Base-by-base conservation (phyloP, 2,888 invertebrate genomes). In the Zaprionus lineosus region DNA sequence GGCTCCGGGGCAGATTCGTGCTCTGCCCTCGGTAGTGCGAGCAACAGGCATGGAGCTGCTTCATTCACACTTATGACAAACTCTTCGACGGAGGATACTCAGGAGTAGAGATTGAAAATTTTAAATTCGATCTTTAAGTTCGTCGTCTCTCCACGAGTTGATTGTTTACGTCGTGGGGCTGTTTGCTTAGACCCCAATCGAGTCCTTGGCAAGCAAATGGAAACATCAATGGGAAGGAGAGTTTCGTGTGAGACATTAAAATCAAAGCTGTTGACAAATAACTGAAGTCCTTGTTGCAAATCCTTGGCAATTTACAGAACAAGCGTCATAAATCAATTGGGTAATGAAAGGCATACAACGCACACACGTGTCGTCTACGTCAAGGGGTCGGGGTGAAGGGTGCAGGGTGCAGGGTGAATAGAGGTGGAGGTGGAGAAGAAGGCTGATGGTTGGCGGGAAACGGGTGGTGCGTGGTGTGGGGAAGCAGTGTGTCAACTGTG, bases 191-290 rank as follows among this genome's bases (percentile, higher is more conserved):
- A n/a, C n/a, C n/a, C n/a, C n/a, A n/a, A n/a, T n/a, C n/a, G n/a
- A n/a, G n/a, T n/a, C n/a, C n/a, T n/a, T n/a, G n/a, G n/a, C n/a
- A n/a, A n/a, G n/a, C 15, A 31, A 5, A 18, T 46, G 15, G 11
- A 2, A 16, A 26, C 11, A 6, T 9, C 1, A 1, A 8, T 24
- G 7, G 28, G 6, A n/a, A 6, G 19, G 19, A 7, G 31, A 6
- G 15, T 46, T 21, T 28, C 9, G 46, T 56, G 46, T 37, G 50
- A 39, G 57, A 75, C 72, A 78, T 82, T 75, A 78, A 75, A 83
- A 82, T 78, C 71, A 76, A 82, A 82, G 65, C 77, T 70, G 75
- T 84, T 83, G 84, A 84, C 84, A 84, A 84, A 84, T 81, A 84
- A 74, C 72, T 69, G 61, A 78, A 82, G 78, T 75, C 78, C 76